Conservation (phyloP, 2,797 vertebrate genomes). For the Catostomus latipinnis region DNA sequence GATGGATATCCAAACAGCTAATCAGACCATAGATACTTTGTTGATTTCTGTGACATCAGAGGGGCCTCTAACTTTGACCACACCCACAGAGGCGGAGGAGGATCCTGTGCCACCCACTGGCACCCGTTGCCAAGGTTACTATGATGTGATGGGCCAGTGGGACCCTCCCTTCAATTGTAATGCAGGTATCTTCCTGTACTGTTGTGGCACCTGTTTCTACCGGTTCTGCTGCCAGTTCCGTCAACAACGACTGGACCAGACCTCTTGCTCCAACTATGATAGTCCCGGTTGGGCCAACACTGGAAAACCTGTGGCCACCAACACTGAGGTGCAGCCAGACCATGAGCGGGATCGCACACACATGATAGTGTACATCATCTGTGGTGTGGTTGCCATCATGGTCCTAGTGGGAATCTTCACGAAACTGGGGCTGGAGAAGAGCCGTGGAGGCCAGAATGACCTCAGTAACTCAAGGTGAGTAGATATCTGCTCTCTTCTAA, state of each 20-base stretch:
- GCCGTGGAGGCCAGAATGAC: slow-evolving; percentile 79
- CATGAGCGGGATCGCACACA: slow-evolving; percentile 90
- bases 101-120: slow-evolving; percentile 73
- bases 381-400: slow-evolving; percentile 95
- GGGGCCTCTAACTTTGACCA: slow-evolving; percentile 68
- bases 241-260: slow-evolving; percentile 92
- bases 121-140: slow-evolving; percentile 94
- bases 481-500: neutral
- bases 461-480: slow-evolving; percentile 83
- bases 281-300: slow-evolving; percentile 98
- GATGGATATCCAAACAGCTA: slow-evolving; percentile 56
- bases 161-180: slow-evolving; percentile 98
- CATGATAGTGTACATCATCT: slow-evolving; percentile 97
- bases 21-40: slow-evolving; percentile 67
- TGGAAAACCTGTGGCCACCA: slow-evolving; percentile 85
- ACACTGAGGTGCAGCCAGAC: slow-evolving; percentile 83
- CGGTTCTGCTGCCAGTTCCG: slow-evolving; percentile 98
- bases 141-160: slow-evolving; percentile 98
- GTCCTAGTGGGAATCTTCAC: slow-evolving; percentile 95
- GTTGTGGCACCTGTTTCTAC: slow-evolving; percentile 97
- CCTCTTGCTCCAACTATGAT: slow-evolving; percentile 96
- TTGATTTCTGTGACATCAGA: slow-evolving; percentile 73
- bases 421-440: slow-evolving; percentile 92
- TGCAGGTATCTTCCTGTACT: slow-evolving; percentile 90
- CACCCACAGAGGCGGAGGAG: slow-evolving; percentile 73